These are phyloP conservation scores for Rhyzopertha dominica DNA, from an alignment of 1,140 invertebrate species.

Conservation along the genomic window DNA sequence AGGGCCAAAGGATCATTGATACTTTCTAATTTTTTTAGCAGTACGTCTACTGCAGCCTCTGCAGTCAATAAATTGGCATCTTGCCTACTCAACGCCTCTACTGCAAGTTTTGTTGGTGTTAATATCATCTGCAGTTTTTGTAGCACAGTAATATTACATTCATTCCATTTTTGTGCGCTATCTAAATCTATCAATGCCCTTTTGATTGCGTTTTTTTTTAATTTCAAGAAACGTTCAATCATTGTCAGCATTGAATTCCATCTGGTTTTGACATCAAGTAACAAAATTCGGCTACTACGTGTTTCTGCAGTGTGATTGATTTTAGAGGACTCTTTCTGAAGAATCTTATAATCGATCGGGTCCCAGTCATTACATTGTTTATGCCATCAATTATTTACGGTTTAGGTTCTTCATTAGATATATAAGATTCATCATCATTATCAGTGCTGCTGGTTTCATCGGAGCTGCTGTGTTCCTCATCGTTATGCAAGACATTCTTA, in stretches of 20 bases:
- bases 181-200: constrained; percentile 10
- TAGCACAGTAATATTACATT: constrained; percentile 1
- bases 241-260: constrained; percentile 4
- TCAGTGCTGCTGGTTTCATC: constrained; percentile 2
- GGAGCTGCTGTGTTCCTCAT: constrained; percentile 1
- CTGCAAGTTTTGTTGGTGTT: too few species aligned
- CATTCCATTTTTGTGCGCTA: constrained; percentile 1
- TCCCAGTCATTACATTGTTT: constrained; percentile 1
- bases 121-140: constrained; percentile 2
- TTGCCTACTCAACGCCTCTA: too few species aligned
- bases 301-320: neutral
- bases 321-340: neutral
- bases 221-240: neutral
- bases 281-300: neutral
- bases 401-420: constrained; percentile 1
- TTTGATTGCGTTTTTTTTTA: neutral
- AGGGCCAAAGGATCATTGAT: too few species aligned
- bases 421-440: constrained; percentile 3
- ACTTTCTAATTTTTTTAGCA: too few species aligned
- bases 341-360: neutral
- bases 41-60: too few species aligned
- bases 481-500: constrained; percentile 2
- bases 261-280: constrained; percentile 2
- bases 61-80: too few species aligned
- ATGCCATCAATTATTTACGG: constrained; percentile 2